Percentiles rank a stretch among this genome's conserved stretches.
Conservation (phyloP, 2,113 vertebrate species). For the Sinocyclocheilus maitianheensis region DNA sequence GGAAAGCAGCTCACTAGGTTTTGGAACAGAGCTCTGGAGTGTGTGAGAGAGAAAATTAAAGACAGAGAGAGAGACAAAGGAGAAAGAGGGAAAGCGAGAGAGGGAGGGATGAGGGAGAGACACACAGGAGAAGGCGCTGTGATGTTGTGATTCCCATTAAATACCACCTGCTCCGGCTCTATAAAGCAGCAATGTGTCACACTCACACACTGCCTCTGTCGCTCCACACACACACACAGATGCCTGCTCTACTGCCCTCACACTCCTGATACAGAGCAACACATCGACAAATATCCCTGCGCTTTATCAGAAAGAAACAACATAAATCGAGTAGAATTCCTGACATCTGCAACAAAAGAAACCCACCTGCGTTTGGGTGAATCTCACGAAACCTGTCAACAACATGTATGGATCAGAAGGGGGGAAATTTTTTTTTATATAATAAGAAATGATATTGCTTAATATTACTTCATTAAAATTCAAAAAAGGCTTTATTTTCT, state of each 20-base stretch:
- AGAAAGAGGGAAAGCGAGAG: neutral
- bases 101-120: neutral
- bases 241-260: slow-evolving; percentile 56
- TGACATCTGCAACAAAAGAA: neutral
- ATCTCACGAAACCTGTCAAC: neutral
- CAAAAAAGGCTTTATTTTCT: neutral
- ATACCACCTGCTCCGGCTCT: slow-evolving; percentile 60
- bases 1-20: slow-evolving; percentile 10
- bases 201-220: slow-evolving; percentile 43
- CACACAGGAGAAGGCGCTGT: slow-evolving; percentile 9
- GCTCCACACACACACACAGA: slow-evolving; percentile 44
- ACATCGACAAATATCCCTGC: neutral
- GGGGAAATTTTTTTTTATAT: neutral
- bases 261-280: slow-evolving; percentile 47
- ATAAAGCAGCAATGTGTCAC: slow-evolving; percentile 56
- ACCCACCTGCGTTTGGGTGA: neutral
- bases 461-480: neutral
- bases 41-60: slow-evolving; percentile 11
- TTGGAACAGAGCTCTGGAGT: neutral
- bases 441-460: neutral
- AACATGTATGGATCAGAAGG: neutral
- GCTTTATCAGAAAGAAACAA: slow-evolving; percentile 18
- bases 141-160: slow-evolving; percentile 61
- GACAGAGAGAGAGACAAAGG: neutral
- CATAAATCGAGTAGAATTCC: slow-evolving; percentile 28